Conservation (phyloP, 2,888 invertebrate genomes). For the Adineta ricciae region DNA sequence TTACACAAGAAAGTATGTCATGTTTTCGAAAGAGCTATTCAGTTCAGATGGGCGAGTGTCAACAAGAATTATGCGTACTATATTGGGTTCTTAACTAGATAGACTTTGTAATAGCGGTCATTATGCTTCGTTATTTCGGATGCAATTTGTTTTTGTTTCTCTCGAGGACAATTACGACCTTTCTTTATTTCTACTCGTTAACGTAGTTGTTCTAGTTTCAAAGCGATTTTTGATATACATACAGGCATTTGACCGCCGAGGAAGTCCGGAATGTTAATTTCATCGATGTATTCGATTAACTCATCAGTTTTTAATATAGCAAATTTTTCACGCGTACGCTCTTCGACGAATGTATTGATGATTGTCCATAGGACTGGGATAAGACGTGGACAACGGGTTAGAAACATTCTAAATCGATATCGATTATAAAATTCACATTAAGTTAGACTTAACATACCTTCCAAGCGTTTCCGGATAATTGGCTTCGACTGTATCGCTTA, state of each 20-base stretch:
- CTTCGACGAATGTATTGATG: conserved; percentile 85
- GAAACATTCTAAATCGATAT: conserved; percentile 59
- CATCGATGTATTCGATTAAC: conserved; percentile 71
- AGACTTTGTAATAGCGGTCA: too few relatives aligned
- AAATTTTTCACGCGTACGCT: conserved; percentile 80
- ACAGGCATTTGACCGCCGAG: conserved; percentile 80
- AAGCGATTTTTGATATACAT: conserved; percentile 38
- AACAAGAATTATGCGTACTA: too few relatives aligned
- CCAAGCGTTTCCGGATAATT: conserved; percentile 93
- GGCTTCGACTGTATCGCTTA: conserved; percentile 75
- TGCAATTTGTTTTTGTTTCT: too few relatives aligned
- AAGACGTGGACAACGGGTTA: conserved; percentile 79
- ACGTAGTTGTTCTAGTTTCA: too few relatives aligned
- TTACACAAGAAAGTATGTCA: too few relatives aligned
- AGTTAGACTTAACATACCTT: background rate
- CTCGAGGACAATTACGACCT: too few relatives aligned
- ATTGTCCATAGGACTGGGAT: conserved; percentile 91
- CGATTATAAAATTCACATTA: background rate
- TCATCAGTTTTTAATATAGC: conserved; percentile 72
- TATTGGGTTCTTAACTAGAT: too few relatives aligned
- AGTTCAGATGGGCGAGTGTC: too few relatives aligned
- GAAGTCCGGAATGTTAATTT: conserved; percentile 77
- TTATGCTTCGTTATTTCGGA: too few relatives aligned
- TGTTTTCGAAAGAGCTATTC: too few relatives aligned
- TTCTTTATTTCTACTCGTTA: too few relatives aligned